These are phyloP conservation scores for Epinotia nisella DNA, from an alignment of 2,888 invertebrate species.

Conservation along the genomic window DNA sequence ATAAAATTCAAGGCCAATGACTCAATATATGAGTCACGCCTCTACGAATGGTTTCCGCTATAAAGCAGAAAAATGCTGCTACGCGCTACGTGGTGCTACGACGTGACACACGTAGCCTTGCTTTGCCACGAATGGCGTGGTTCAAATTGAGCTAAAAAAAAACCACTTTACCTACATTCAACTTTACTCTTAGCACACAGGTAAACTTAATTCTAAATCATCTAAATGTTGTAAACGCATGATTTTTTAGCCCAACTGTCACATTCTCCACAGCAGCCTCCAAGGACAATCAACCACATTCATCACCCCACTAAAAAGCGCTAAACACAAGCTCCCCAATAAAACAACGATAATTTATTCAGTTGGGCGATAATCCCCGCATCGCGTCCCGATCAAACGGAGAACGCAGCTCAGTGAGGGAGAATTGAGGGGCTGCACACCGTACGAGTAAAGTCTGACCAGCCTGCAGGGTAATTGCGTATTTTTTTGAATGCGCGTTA, in stretches of 20 bases:
- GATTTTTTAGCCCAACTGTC: neutral
- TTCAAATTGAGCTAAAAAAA: too few relatives aligned
- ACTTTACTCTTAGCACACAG: too few relatives aligned
- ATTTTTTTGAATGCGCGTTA: too few relatives aligned
- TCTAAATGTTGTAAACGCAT: neutral
- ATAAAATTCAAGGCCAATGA: too few relatives aligned
- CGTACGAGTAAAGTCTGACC: neutral
- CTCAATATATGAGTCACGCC: too few relatives aligned
- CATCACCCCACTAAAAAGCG: slow-evolving; percentile 33
- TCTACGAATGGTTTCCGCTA: too few relatives aligned
- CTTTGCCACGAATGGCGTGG: too few relatives aligned
- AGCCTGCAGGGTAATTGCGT: neutral
- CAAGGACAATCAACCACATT: slow-evolving; percentile 21
- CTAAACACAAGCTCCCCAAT: slow-evolving; percentile 39
- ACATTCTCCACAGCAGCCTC: neutral
- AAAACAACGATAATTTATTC: slow-evolving; percentile 44
- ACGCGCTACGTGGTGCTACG: too few relatives aligned
- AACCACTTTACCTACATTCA: too few relatives aligned
- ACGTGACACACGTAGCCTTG: too few relatives aligned
- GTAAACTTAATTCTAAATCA: too few relatives aligned
- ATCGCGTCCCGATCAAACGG: slow-evolving; percentile 35
- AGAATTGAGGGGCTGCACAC: neutral
- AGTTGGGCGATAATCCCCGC: slow-evolving; percentile 39
- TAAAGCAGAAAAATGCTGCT: too few relatives aligned
- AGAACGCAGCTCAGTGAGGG: neutral